Evolutionary conservation across 2,888 invertebrate genomes (phyloP).

Genomic region (Chalcosyrphus nemorum): DNA sequence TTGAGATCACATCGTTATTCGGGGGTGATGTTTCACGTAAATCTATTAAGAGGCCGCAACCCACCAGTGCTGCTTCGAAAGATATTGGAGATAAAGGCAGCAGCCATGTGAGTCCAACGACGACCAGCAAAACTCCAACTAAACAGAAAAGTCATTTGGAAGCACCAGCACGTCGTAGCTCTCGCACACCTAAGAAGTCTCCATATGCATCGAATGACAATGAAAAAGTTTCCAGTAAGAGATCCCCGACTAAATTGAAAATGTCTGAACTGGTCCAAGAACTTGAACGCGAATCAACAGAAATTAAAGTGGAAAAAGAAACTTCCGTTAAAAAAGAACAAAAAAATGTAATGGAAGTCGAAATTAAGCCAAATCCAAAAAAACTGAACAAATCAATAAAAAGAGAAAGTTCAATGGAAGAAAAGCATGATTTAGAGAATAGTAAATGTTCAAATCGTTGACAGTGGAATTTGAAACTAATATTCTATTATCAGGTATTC

Average conservation of each 20-base stretch:
- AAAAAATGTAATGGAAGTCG: not conserved
- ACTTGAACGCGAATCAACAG: not conserved
- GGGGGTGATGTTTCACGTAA: slow-evolving; percentile 85
- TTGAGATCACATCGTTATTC: slow-evolving; percentile 84
- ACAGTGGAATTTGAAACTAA: not conserved
- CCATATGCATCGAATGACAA: not conserved
- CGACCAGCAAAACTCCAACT: slow-evolving; percentile 25
- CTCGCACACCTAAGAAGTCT: not conserved
- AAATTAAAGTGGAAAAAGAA: not conserved
- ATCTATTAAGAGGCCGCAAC: slow-evolving; percentile 80
- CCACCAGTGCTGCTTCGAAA: slow-evolving; percentile 78
- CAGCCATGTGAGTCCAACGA: slow-evolving; percentile 69
- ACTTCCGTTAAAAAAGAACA: not conserved
- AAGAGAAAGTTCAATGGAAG: slow-evolving; percentile 53
- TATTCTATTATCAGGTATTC: slow-evolving; percentile 77
- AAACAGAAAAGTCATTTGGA: not conserved
- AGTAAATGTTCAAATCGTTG: slow-evolving; percentile 74
- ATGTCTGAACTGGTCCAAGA: not conserved
- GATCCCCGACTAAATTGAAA: not conserved
- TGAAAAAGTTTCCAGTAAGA: not conserved
- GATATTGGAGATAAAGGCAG: slow-evolving; percentile 87
- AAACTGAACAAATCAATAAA: not conserved
- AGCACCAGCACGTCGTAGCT: not conserved
- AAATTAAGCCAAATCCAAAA: not conserved
- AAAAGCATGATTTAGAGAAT: slow-evolving; percentile 76